Conservation (phyloP, 2,888 invertebrate species). For the Teleogryllus oceanicus region DNA sequence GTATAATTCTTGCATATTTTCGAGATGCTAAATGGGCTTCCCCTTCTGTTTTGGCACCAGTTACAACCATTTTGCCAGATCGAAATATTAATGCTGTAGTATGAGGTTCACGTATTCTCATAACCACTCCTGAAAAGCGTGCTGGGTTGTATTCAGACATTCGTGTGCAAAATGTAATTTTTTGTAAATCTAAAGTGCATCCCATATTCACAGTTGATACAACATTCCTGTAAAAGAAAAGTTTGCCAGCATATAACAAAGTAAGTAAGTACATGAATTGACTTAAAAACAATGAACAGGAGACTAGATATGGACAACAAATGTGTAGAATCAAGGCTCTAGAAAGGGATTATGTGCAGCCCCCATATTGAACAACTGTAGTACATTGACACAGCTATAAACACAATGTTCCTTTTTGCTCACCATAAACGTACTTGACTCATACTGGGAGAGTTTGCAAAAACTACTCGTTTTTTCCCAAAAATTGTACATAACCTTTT, state of each 20-base stretch:
- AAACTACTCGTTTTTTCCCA: no score
- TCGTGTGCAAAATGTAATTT: conserved; percentile 73
- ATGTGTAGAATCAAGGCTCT: no score
- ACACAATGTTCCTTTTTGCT: no score
- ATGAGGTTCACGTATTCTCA: conserved; percentile 76
- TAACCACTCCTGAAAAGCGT: conserved; percentile 76
- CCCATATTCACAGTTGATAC: conserved; percentile 75
- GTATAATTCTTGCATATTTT: conserved; percentile 78
- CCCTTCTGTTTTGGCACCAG: conserved; percentile 73
- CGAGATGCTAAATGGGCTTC: conserved; percentile 73
- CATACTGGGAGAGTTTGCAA: no score
- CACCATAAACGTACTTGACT: no score
- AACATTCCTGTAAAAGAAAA: conserved; percentile 60
- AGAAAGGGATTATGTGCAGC: no score
- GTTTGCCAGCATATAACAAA: not conserved
- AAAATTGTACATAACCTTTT: no score
- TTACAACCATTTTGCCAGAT: conserved; percentile 79
- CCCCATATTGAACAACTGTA: no score
- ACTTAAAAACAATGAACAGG: no score
- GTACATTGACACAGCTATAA: no score
- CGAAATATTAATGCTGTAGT: conserved; percentile 72
- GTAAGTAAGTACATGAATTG: no score
- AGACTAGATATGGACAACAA: no score
- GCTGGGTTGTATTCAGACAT: conserved; percentile 82
- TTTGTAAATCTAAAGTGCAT: conserved; percentile 66